These are phyloP conservation scores for Malthinus seriepunctatus DNA, from an alignment of 2,888 invertebrate species.

Conservation along the genomic window DNA sequence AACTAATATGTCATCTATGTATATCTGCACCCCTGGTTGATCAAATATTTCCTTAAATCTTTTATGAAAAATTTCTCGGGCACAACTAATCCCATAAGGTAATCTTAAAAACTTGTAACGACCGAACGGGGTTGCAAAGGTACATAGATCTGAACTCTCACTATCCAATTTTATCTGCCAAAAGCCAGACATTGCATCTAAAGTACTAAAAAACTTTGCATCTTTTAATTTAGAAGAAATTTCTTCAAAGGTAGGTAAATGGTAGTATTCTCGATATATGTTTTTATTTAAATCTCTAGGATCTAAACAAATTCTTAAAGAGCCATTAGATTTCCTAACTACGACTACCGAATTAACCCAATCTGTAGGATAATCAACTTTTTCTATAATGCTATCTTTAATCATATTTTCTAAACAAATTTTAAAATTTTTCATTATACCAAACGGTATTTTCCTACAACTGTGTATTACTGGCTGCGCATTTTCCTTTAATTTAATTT, in stretches of 20 bases:
- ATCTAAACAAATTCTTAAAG: slow-evolving; percentile 7
- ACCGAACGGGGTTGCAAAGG: background rate
- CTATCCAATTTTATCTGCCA: slow-evolving; percentile 4
- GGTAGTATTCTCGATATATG: slow-evolving; percentile 5
- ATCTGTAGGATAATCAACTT: slow-evolving; percentile 5
- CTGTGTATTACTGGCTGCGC: no score
- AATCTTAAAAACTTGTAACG: slow-evolving; percentile 4
- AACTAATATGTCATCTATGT: no score
- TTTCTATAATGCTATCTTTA: slow-evolving; percentile 26
- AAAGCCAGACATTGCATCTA: slow-evolving; percentile 6
- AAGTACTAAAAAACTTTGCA: background rate
- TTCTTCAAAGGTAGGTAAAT: background rate
- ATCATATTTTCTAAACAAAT: slow-evolving; percentile 22
- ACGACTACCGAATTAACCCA: slow-evolving; percentile 8
- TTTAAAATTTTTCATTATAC: slow-evolving; percentile 25
- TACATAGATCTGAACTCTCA: background rate
- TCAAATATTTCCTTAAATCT: no score
- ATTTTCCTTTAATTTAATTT: no score
- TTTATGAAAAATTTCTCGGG: slow-evolving; percentile 2
- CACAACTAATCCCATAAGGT: background rate
- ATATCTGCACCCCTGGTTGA: no score
- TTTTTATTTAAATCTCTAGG: slow-evolving; percentile 7
- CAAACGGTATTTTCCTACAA: slow-evolving; percentile 31
- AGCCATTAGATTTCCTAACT: slow-evolving; percentile 1
- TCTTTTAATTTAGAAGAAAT: background rate